Conservation (phyloP, 2,888 invertebrate genomes). For the Perithous albicinctus region DNA sequence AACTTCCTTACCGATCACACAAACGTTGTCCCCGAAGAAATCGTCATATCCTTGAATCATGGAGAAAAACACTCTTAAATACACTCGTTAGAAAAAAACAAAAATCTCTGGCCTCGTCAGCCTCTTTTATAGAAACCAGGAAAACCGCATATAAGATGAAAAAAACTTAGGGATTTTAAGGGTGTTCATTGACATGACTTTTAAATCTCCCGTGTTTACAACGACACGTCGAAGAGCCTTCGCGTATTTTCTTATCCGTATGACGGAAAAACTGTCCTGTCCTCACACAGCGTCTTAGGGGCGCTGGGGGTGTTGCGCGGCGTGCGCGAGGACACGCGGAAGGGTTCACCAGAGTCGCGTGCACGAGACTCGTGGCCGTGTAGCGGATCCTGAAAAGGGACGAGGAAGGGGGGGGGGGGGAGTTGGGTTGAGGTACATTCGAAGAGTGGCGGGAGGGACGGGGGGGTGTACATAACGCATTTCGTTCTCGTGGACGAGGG, state of each 20-base stretch:
- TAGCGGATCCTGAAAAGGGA: conserved; percentile 50
- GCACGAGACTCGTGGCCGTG: conserved; percentile 52
- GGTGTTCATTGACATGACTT: not conserved
- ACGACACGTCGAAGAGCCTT: not conserved
- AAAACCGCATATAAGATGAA: not conserved
- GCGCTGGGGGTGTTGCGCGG: conserved; percentile 67
- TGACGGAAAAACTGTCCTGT: conserved; percentile 34
- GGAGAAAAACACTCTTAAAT: not conserved
- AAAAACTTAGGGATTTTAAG: not conserved
- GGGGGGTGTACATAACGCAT: conserved; percentile 54
- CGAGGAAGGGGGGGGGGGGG: conserved; percentile 47
- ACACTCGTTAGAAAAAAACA: too few species aligned
- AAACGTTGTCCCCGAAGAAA: not conserved
- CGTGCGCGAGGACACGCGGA: conserved; percentile 62
- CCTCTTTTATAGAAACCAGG: not conserved
- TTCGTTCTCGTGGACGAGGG: conserved; percentile 59
- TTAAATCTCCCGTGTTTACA: not conserved
- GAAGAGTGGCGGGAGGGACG: conserved; percentile 53
- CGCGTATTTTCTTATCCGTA: not conserved
- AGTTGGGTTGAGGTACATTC: too few species aligned
- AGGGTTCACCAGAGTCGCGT: conserved; percentile 57
- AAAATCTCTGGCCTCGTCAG: too few species aligned
- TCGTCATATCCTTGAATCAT: conserved; percentile 6
- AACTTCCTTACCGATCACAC: conserved; percentile 24
- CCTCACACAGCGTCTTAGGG: conserved; percentile 79